Base-by-base conservation (phyloP, 1,140 invertebrate species). In the Drosophila subobscura region DNA sequence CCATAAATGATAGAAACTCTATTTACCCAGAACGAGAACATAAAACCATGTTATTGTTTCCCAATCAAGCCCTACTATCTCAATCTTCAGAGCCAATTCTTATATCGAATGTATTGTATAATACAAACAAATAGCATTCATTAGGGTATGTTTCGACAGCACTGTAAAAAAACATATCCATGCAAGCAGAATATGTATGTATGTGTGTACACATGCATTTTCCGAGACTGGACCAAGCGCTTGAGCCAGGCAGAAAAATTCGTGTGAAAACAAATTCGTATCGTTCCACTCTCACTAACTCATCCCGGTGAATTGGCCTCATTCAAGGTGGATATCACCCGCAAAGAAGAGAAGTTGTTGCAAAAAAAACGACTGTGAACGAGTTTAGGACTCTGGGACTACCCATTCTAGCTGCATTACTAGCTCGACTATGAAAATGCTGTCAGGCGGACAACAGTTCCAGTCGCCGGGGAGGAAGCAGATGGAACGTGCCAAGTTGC, bases 41-140 rank as follows among this genome's bases (percentile, higher is more conserved):
- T 57, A 65, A 65, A 61, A 56, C 56, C 56, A 68, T 68, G 50
- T 60, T 60, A 68, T 61, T 68, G 50, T 68, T 63, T 56, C 52
- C 61, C 49, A 72, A 67, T 67, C 66, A 51, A 73, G 57, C 52
- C 51, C 58, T 55, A 66, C 76, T 44, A 59, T 61, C 60, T 64
- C 57, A 60, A 75, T 93, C 94, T 93, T 94, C 93, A 55, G 53
- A 55, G 53, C 41, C 53, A 55, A 53, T 92, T 94, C 94, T 95
- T 95, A 93, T 95, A 93, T 94, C 94, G 95, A 57, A 95, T 20
- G 1, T 20, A 20, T 20, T 20, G 0, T 20, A 20, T 20, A 20
- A 20, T 20, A 20, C 16, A 20, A 20, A 20, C 16, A 1, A 20
- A 20, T 20, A 20, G 16, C 16, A 20, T 20, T 20, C 16, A 20